Evolutionary conservation across 2,113 vertebrate species (phyloP).

Genomic region (Parus major): DNA sequence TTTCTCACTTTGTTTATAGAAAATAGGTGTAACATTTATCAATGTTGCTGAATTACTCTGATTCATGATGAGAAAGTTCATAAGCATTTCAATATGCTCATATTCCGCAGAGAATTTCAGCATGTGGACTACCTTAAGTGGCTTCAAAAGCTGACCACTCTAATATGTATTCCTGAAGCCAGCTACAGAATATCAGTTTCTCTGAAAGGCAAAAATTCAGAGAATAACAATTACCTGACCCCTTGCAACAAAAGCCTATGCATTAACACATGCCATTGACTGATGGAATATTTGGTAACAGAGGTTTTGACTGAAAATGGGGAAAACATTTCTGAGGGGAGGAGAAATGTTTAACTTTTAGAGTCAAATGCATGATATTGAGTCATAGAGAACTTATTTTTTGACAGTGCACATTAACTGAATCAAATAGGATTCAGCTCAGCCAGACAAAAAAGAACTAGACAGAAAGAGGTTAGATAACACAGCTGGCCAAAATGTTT

Average conservation of each 20-base stretch:
- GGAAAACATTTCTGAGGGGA: constrained; percentile 4
- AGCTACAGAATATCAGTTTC: not conserved
- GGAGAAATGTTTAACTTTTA: constrained; percentile 14
- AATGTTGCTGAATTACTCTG: not conserved
- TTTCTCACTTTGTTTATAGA: not conserved
- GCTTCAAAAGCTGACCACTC: not conserved
- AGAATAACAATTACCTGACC: not conserved
- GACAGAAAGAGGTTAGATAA: not conserved
- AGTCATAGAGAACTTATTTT: not conserved
- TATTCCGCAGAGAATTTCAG: not conserved
- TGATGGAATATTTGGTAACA: not conserved
- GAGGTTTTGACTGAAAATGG: not conserved
- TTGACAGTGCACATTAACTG: not conserved
- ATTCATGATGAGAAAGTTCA: not conserved
- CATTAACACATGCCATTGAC: not conserved
- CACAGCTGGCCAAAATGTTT: not conserved
- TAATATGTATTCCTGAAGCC: not conserved
- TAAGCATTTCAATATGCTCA: not conserved
- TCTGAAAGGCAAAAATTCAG: not conserved
- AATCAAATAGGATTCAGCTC: not conserved
- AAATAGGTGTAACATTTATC: not conserved
- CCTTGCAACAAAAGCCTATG: not conserved
- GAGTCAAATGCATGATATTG: not conserved
- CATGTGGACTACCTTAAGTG: not conserved
- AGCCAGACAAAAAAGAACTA: not conserved